A percentile compares a stretch with the other conserved stretches of the same genome.
Conservation (phyloP, 2,797 vertebrate genomes). For the Chrosomus eos region DNA sequence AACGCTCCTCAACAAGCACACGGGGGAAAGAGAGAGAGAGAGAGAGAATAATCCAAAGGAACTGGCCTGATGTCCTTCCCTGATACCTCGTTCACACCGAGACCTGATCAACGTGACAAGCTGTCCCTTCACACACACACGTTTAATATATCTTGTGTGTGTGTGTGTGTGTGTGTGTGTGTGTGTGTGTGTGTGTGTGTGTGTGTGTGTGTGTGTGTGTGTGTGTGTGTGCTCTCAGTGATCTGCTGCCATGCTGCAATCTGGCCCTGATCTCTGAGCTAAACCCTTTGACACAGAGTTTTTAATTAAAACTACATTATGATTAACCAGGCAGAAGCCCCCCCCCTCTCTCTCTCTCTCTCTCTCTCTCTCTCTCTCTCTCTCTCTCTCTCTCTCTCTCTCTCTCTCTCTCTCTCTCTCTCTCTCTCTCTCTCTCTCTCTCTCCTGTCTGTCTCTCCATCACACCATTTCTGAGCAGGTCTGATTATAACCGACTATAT, state of each 20-base stretch:
- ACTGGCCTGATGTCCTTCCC: conserved; percentile 56
- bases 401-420: conserved; percentile 44
- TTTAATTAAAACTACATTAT: conserved; percentile 99
- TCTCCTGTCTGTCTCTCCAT: conserved; percentile 45
- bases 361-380: conserved; percentile 62
- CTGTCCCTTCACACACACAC: conserved; percentile 65
- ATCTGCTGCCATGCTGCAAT: conserved; percentile 95
- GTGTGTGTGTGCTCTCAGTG: conserved; percentile 89
- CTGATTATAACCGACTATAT: conserved; percentile 87
- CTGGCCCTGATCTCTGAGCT: conserved; percentile 99
- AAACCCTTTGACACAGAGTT: conserved; percentile 99
- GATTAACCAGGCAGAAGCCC: conserved; percentile 98
- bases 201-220: conserved; percentile 79
- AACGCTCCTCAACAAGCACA: conserved; percentile 59
- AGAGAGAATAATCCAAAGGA: conserved; percentile 56
- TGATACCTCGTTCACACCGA: conserved; percentile 66
- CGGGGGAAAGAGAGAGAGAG: conserved; percentile 9
- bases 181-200: conserved; percentile 80
- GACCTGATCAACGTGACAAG: conserved; percentile 76
- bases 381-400: conserved; percentile 37
- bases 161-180: conserved; percentile 83
- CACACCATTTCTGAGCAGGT: conserved; percentile 86
- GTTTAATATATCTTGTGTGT: conserved; percentile 67
- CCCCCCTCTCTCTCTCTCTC: conserved; percentile 51
- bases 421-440: conserved; percentile 62